phyloP scores from a whole-genome alignment of 53 echinoderm and acorn worm species.

The Zoroaster sp. region DNA sequence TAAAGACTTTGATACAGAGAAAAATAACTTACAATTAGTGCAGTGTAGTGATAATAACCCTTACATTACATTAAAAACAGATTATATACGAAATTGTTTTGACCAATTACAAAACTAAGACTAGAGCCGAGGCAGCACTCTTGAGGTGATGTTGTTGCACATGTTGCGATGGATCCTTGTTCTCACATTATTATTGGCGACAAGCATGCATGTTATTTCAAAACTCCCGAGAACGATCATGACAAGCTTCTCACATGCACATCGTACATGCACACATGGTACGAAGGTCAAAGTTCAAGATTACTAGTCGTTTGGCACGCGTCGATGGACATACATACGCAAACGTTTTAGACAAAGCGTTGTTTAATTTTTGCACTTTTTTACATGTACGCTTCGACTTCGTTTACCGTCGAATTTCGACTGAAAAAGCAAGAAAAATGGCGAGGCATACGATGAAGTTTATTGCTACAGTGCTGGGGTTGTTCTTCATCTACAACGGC shows the following conservation, averaged over 20 bases:
- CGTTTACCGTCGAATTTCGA: neutral
- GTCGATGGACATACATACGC: neutral
- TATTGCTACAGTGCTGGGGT: conserved; percentile 50
- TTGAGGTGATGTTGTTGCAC: neutral
- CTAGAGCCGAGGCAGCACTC: no score
- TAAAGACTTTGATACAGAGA: neutral
- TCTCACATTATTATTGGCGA: neutral
- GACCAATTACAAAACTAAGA: no score
- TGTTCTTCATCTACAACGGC: conserved; percentile 72
- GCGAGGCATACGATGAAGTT: conserved; percentile 55
- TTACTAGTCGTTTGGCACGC: neutral
- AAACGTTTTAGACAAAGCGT: neutral
- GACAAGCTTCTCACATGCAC: no score
- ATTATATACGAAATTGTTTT: neutral
- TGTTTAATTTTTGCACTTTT: neutral
- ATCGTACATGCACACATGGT: neutral
- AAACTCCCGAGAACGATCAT: neutral
- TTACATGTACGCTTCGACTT: neutral
- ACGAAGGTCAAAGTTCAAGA: neutral
- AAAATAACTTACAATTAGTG: neutral
- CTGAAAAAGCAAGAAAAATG: neutral
- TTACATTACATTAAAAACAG: neutral
- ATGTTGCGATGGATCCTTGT: neutral
- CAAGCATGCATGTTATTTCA: neutral
- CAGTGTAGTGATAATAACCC: neutral